A percentile compares a stretch with the other conserved stretches of the same genome.
These are phyloP conservation scores for Dione vanillae DNA, from an alignment of 2,888 invertebrate genomes.

Conservation along the genomic window DNA sequence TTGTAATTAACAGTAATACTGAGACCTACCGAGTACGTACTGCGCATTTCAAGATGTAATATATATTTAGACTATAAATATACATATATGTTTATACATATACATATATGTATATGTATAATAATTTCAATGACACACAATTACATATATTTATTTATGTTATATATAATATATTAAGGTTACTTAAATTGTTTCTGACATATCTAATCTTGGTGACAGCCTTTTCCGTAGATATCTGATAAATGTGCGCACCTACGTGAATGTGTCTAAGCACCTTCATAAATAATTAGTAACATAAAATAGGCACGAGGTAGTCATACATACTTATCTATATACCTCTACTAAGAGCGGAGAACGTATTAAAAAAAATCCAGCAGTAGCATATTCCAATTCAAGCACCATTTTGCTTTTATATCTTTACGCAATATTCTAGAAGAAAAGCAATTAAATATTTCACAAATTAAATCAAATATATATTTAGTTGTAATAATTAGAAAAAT, in stretches of 20 bases:
- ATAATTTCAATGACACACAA: too few species aligned
- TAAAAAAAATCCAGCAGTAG: not conserved
- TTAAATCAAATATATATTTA: too few species aligned
- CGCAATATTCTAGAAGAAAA: not conserved
- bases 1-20: conserved; percentile 19
- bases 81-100: too few species aligned
- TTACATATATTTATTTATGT: not conserved
- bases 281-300: not conserved
- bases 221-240: not conserved
- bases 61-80: too few species aligned
- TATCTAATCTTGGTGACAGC: not conserved
- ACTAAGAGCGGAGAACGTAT: not conserved
- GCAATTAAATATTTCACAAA: too few species aligned
- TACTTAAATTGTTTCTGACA: not conserved
- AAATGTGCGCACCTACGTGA: not conserved
- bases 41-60: too few species aligned
- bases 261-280: not conserved
- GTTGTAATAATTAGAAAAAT: too few species aligned
- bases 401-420: not conserved
- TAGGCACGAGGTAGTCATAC: not conserved
- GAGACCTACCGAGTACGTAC: not conserved
- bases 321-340: not conserved
- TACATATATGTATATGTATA: too few species aligned
- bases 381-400: not conserved
- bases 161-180: conserved; percentile 5